These are phyloP conservation scores for Ganaspis sp. DNA, from an alignment of 1,140 invertebrate species.

Conservation along the genomic window DNA sequence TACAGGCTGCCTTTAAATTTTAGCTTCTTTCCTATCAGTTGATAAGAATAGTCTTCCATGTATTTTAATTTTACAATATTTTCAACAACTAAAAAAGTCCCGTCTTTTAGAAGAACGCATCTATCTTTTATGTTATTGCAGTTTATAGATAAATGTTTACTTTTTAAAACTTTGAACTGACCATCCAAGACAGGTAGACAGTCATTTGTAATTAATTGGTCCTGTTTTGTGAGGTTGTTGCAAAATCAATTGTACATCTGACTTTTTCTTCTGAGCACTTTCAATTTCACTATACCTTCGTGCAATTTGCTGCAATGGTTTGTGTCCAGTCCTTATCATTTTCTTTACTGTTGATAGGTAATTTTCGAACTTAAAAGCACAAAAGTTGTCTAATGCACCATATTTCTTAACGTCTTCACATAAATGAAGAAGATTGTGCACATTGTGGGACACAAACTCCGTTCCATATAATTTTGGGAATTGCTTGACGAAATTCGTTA, in stretches of 20 bases:
- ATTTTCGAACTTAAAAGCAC: not conserved
- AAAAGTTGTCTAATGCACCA: not conserved
- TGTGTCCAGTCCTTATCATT: not conserved
- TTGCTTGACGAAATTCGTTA: conserved; percentile 19
- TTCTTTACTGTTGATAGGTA: not conserved
- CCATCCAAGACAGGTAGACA: too few species aligned
- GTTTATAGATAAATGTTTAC: too few species aligned
- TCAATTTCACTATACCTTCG: not conserved
- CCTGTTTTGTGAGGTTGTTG: not conserved
- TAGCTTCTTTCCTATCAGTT: too few species aligned
- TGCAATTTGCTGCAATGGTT: not conserved
- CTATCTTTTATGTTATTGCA: too few species aligned
- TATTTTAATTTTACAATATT: too few species aligned
- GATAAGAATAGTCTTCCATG: too few species aligned
- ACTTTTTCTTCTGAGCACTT: not conserved
- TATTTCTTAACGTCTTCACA: not conserved
- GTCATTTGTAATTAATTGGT: not conserved
- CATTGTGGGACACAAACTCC: conserved; percentile 38
- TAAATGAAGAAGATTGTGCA: conserved; percentile 43
- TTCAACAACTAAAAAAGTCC: too few species aligned
- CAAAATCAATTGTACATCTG: not conserved
- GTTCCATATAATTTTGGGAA: conserved; percentile 36
- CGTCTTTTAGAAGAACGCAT: too few species aligned
- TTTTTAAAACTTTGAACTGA: too few species aligned
- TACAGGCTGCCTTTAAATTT: too few species aligned